Evolutionary conservation across 1,140 invertebrate genomes (phyloP).

Genomic region (Drosophila serrata): DNA sequence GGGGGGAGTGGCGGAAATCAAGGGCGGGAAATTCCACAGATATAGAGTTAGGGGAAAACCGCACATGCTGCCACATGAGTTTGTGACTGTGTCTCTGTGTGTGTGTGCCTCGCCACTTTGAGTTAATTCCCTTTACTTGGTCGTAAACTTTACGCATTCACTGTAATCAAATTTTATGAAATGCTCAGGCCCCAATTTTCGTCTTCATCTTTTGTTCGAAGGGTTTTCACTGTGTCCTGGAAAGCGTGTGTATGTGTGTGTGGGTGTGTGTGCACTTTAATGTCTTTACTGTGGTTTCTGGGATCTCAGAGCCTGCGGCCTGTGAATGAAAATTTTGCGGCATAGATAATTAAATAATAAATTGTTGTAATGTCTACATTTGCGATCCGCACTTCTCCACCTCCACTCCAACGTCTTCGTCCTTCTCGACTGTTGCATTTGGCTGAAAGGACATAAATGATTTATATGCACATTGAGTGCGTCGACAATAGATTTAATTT

Average conservation of each 20-base stretch:
- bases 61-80: conserved; percentile 48
- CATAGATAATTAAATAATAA: conserved; percentile 79
- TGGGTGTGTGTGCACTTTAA: conserved; percentile 48
- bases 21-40: conserved; percentile 27
- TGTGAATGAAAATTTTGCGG: conserved; percentile 74
- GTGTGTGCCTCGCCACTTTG: conserved; percentile 49
- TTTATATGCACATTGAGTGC: conserved; percentile 78
- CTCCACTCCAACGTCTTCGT: too few species aligned
- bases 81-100: background rate
- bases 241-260: background rate
- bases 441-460: conserved; percentile 68
- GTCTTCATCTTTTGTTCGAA: conserved; percentile 27
- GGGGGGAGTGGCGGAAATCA: background rate
- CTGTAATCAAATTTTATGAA: conserved; percentile 80
- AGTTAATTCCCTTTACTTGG: conserved; percentile 74
- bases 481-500: conserved; percentile 78
- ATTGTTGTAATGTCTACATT: conserved; percentile 78
- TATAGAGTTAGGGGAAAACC: conserved; percentile 42
- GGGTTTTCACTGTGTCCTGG: conserved; percentile 10
- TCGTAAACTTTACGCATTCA: conserved; percentile 78
- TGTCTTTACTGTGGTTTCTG: conserved; percentile 49
- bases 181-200: conserved; percentile 45
- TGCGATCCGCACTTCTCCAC: conserved; percentile 6
- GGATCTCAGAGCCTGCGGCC: conserved; percentile 34
- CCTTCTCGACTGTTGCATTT: conserved; percentile 29